Conservation (phyloP, 2,797 vertebrate species). For the Cirrhinus molitorella region DNA sequence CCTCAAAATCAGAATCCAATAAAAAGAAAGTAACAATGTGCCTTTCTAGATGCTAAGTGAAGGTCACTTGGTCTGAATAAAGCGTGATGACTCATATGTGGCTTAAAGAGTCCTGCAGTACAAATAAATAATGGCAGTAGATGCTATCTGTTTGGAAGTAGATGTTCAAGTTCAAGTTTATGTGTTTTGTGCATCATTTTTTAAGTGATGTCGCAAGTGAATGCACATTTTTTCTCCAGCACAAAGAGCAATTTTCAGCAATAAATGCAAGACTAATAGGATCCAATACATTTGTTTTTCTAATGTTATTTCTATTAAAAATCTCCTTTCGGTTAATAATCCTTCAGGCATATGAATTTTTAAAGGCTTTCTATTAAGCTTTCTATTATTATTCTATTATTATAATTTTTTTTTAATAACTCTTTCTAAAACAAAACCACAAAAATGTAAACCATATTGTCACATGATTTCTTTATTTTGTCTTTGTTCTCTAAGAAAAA, state of each 20-base stretch:
- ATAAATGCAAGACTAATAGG: neutral
- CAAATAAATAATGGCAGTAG: slow-evolving; percentile 39
- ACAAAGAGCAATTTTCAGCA: neutral
- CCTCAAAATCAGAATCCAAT: slow-evolving; percentile 56
- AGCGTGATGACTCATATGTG: slow-evolving; percentile 33
- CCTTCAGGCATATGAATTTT: neutral
- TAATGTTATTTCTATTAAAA: neutral
- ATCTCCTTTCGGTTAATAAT: neutral
- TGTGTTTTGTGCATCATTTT: neutral
- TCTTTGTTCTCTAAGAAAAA: neutral
- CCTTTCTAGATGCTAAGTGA: slow-evolving; percentile 39
- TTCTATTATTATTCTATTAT: too few relatives aligned
- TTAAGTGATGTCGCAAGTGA: neutral
- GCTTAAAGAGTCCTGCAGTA: slow-evolving; percentile 25
- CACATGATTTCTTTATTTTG: neutral
- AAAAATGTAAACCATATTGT: neutral
- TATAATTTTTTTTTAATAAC: neutral
- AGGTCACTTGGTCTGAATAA: slow-evolving; percentile 49
- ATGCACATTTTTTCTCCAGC: neutral
- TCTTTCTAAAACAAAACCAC: neutral
- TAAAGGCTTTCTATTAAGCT: neutral
- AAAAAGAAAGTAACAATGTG: slow-evolving; percentile 34
- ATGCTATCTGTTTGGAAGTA: neutral
- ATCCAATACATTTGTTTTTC: neutral
- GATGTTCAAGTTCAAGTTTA: neutral